Conservation (phyloP, 2,797 vertebrate species). For the Chaunax sp. region DNA sequence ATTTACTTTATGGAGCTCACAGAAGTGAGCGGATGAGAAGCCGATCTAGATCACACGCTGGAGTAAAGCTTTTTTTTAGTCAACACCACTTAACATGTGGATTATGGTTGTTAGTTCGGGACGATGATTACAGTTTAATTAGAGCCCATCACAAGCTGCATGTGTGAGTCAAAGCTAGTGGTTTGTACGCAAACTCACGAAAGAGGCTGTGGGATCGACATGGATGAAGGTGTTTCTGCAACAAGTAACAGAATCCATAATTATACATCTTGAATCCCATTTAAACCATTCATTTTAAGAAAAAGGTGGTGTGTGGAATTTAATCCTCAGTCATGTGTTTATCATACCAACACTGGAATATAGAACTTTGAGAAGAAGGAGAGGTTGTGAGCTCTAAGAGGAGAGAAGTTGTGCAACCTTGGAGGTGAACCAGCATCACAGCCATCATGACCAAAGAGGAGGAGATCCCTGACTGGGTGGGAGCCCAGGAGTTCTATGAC, state of each 20-base stretch:
- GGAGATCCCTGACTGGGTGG: slow-evolving; percentile 89
- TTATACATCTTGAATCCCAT: neutral
- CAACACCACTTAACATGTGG: neutral
- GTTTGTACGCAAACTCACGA: too few relatives aligned
- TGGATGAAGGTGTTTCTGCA: too few relatives aligned
- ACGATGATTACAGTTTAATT: neutral
- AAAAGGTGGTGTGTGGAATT: too few relatives aligned
- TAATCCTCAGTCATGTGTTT: too few relatives aligned
- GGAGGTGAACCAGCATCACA: slow-evolving; percentile 36
- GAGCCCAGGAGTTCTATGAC: slow-evolving; percentile 93
- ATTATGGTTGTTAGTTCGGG: neutral
- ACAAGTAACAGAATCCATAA: too few relatives aligned
- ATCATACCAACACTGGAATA: neutral
- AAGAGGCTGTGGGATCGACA: too few relatives aligned
- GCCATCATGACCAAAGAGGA: slow-evolving; percentile 91
- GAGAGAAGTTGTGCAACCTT: slow-evolving; percentile 22
- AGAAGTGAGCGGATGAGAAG: neutral
- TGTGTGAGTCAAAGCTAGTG: neutral
- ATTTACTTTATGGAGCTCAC: neutral
- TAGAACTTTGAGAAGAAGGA: too few relatives aligned
- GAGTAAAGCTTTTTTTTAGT: neutral
- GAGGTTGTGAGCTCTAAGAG: slow-evolving; percentile 29
- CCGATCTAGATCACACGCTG: neutral
- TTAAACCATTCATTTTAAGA: neutral
- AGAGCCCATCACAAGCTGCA: neutral